Evolutionary conservation across 2,797 vertebrate species (phyloP).

Genomic region (Gallinago solitaria): DNA sequence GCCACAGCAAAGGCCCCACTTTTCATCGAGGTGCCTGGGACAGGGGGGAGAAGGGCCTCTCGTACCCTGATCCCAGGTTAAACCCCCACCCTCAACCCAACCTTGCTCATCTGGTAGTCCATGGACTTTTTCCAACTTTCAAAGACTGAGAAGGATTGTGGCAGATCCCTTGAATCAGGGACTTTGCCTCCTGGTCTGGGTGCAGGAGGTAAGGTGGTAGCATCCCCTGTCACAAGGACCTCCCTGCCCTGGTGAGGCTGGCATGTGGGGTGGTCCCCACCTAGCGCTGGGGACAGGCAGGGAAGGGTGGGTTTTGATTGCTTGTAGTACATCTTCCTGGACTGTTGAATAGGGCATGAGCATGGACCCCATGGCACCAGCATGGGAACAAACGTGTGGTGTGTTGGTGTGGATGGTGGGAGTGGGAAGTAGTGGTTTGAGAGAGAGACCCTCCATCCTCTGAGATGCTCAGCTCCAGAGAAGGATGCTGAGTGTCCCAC

Average conservation of each 20-base stretch:
- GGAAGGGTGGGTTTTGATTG: not conserved
- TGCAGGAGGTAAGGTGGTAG: not conserved
- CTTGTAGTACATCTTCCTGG: not conserved
- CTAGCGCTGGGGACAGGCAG: not conserved
- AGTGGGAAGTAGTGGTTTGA: not conserved
- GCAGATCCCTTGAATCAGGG: not conserved
- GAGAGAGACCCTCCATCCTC: not conserved
- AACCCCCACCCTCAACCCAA: accelerated
- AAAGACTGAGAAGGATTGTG: not conserved
- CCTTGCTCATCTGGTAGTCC: not conserved
- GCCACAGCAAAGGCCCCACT: not conserved
- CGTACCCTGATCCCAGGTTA: not conserved
- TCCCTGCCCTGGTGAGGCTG: not conserved
- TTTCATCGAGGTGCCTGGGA: not conserved
- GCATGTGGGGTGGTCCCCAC: not conserved
- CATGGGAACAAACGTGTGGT: not conserved
- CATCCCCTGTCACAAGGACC: not conserved
- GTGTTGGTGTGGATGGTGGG: not conserved
- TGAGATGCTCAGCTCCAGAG: not conserved
- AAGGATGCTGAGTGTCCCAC: not conserved
- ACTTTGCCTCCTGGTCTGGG: not conserved
- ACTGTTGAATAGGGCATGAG: not conserved
- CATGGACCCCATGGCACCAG: not conserved
- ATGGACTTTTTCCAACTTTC: not conserved
- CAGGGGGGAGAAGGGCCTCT: not conserved